These are phyloP conservation scores for Lamproptera curius DNA, from an alignment of 2,888 invertebrate genomes.

Conservation along the genomic window DNA sequence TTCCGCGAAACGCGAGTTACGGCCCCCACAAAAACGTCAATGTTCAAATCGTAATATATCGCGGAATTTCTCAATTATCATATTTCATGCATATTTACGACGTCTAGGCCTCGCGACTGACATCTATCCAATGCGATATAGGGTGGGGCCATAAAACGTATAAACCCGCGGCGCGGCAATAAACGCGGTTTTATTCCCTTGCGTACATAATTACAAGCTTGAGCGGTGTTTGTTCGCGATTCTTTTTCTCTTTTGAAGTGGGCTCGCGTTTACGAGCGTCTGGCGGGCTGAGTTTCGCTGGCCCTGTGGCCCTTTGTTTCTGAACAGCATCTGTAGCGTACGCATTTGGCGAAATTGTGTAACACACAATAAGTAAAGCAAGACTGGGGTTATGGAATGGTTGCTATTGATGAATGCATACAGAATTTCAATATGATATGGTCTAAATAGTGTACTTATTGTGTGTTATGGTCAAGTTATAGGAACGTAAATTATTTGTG, in stretches of 20 bases:
- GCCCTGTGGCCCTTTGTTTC: constrained; percentile 13
- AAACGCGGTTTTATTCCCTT: constrained; percentile 65
- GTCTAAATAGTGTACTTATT: no score
- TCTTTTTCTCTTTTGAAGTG: constrained; percentile 37
- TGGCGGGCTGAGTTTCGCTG: constrained; percentile 25
- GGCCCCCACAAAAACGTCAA: constrained; percentile 73
- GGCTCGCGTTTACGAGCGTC: constrained; percentile 44
- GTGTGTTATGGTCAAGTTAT: no score
- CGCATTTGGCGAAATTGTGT: constrained; percentile 24
- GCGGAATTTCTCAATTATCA: constrained; percentile 78
- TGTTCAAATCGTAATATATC: constrained; percentile 77
- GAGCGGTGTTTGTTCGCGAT: constrained; percentile 52
- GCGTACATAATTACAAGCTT: constrained; percentile 55
- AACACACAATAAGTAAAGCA: no score
- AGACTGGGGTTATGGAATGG: no score
- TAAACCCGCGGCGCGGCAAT: constrained; percentile 51
- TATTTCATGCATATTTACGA: constrained; percentile 77
- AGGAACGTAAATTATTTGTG: no score
- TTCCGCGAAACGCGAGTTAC: constrained; percentile 70
- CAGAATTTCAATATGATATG: no score
- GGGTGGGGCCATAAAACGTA: constrained; percentile 65
- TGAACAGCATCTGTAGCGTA: constrained; percentile 27
- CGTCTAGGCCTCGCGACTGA: constrained; percentile 68
- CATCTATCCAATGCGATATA: constrained; percentile 65
- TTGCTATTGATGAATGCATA: no score